These are phyloP conservation scores for Dasysyrphus tricinctus DNA, from an alignment of 2,888 invertebrate species.

Conservation along the genomic window DNA sequence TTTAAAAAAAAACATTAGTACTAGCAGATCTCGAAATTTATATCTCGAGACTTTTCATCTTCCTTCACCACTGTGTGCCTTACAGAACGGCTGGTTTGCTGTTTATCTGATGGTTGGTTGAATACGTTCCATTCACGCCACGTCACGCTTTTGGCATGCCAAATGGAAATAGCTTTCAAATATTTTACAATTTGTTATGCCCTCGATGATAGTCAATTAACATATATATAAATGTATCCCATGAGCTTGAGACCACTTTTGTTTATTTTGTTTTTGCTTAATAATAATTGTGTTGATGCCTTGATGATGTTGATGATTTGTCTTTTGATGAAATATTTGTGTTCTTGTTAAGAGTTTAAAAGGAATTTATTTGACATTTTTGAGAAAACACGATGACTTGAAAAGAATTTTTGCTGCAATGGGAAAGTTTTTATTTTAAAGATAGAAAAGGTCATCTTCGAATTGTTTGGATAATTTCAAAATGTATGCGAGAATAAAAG, in stretches of 20 bases:
- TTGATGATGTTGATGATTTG: conserved; percentile 46
- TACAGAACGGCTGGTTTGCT: conserved; percentile 35
- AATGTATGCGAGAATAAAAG: neutral
- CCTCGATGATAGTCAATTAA: conserved; percentile 73
- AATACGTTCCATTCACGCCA: conserved; percentile 30
- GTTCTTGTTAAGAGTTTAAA: conserved; percentile 10
- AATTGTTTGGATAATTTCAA: neutral
- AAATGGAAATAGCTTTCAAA: conserved; percentile 61
- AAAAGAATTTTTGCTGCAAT: conserved; percentile 6
- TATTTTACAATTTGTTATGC: conserved; percentile 67
- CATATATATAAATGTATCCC: conserved; percentile 40
- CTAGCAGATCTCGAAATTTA: too few species aligned
- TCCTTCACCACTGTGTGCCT: neutral
- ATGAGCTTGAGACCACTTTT: conserved; percentile 33
- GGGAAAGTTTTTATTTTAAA: neutral
- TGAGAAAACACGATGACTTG: neutral
- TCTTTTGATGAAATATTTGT: conserved; percentile 50
- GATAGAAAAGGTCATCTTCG: neutral
- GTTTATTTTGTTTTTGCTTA: conserved; percentile 1
- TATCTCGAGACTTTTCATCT: neutral
- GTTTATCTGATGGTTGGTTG: conserved; percentile 43
- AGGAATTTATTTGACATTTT: conserved; percentile 39
- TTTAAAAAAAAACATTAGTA: too few species aligned
- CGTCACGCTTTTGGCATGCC: conserved; percentile 59
- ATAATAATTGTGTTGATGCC: conserved; percentile 23